These are phyloP conservation scores for Poeciliopsis infans DNA, from an alignment of 2,797 vertebrate species.

Conservation along the genomic window DNA sequence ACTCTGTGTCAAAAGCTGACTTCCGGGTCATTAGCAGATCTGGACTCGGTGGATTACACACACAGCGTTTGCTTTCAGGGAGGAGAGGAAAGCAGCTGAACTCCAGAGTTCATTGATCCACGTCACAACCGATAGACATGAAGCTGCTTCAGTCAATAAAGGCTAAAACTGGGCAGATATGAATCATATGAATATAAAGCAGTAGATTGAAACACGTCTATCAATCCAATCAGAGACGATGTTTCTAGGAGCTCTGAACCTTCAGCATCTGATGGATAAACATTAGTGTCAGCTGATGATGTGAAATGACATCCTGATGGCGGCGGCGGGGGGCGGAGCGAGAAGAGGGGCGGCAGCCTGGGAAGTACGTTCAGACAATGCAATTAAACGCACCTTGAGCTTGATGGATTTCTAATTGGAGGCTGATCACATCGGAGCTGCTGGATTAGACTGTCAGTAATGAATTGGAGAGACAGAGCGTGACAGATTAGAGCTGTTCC, in stretches of 20 bases:
- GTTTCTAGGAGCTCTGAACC: slow-evolving; percentile 21
- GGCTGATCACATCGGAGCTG: slow-evolving; percentile 78
- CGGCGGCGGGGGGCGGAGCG: slow-evolving; percentile 32
- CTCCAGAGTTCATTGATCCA: slow-evolving; percentile 1
- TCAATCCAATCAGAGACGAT: neutral
- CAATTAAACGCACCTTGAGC: slow-evolving; percentile 78
- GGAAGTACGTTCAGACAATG: slow-evolving; percentile 70
- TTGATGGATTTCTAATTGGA: slow-evolving; percentile 81
- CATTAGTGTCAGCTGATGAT: slow-evolving; percentile 43
- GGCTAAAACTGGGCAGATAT: neutral
- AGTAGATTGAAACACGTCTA: neutral
- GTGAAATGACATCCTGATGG: slow-evolving; percentile 54
- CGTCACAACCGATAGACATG: neutral
- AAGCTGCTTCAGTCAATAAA: neutral
- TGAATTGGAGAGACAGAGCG: slow-evolving; percentile 71
- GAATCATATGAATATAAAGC: neutral
- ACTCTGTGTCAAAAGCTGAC: slow-evolving; percentile 1
- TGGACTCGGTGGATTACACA: neutral
- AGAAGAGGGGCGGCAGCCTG: slow-evolving; percentile 45
- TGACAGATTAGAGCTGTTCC: slow-evolving; percentile 73
- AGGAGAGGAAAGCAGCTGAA: neutral
- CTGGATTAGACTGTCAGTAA: slow-evolving; percentile 75
- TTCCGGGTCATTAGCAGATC: slow-evolving; percentile 6
- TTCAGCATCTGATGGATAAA: slow-evolving; percentile 59
- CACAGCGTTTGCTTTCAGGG: neutral